These are phyloP conservation scores for Zeugodacus cucurbitae DNA, from an alignment of 1,140 invertebrate species.

Conservation along the genomic window DNA sequence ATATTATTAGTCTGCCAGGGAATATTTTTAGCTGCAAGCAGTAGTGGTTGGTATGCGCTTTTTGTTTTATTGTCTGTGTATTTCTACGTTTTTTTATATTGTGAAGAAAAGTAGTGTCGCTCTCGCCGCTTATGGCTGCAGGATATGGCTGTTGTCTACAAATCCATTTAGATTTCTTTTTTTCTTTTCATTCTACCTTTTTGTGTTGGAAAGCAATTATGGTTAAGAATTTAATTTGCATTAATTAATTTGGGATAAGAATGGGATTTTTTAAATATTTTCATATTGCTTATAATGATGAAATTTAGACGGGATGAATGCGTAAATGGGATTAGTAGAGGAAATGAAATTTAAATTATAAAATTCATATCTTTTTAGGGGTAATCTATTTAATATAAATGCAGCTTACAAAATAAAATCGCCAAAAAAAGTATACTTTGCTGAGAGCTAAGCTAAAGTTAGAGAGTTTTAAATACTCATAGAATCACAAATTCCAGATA, in stretches of 20 bases:
- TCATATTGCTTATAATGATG: background rate
- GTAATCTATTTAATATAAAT: too few relatives aligned
- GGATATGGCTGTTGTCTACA: background rate
- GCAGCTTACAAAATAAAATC: too few relatives aligned
- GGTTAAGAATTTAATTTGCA: slow-evolving; percentile 22
- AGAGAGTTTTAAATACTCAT: too few relatives aligned
- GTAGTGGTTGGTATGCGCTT: background rate
- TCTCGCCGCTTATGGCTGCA: background rate
- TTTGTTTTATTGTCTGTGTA: background rate
- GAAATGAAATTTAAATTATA: too few relatives aligned
- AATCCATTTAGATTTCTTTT: background rate
- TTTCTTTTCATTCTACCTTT: background rate
- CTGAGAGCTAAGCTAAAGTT: too few relatives aligned
- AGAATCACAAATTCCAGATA: too few relatives aligned
- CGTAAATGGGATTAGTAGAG: background rate
- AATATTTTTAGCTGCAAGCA: background rate
- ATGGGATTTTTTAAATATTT: background rate
- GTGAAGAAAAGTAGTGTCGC: background rate
- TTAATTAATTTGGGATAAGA: slow-evolving; percentile 27
- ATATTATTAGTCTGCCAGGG: background rate
- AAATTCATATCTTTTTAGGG: too few relatives aligned
- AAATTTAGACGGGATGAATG: background rate
- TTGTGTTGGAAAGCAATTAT: slow-evolving; percentile 23
- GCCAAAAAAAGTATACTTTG: too few relatives aligned
- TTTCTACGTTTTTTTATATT: background rate